Evolutionary conservation across 2,797 vertebrate species (phyloP), one percentile per base, ranked within the genome.

Genomic region (Myotis planiceps): DNA sequence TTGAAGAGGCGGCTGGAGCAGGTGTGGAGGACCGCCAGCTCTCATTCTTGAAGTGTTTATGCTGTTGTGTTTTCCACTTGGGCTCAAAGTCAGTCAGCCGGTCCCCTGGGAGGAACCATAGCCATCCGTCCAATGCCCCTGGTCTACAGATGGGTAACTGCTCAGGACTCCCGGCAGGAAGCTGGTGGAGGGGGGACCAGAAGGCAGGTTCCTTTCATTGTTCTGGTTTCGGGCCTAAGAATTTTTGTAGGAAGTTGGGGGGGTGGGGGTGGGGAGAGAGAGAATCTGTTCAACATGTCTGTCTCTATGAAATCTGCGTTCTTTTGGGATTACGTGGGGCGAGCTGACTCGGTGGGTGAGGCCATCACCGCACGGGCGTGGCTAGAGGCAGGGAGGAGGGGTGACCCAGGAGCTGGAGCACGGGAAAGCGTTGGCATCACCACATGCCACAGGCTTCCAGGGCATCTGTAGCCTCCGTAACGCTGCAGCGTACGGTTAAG

Each of bases 1-100:
- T 78, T 88, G 68, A 97, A 96, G 93, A 95, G 93, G 74, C 42
- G 32, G 81, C 74, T 79, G 75, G 82, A 96, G 74, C 58, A 60
- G 72, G 32, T 82, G 76, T 78, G 37, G 63, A 69, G 53, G 74
- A 27, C 19, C 47, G 71, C 75, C 45, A n/a, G 55, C 82, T 88
- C 84, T 95, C 92, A 21, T 10, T 78, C 82, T 90, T 51, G 27
- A 79, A 95, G 81, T 92, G 84, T 94, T 92, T 82, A 8, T 84
- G 65, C 68, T 88, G 42, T 74, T 80, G 39, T 0, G 27, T 85
- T 92, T 96, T 81, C 49, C 82, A 0, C 75, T 86, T 84, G 72
- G 78, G 68, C 34, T 92, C 76, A 45, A 32, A 87, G 63, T 74
- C 51, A 82, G n/a, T 55, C 60, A 81, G 63, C 74, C 71, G 29